Evolutionary conservation across 2,113 vertebrate genomes (phyloP).

Genomic region (Hippolais icterina): DNA sequence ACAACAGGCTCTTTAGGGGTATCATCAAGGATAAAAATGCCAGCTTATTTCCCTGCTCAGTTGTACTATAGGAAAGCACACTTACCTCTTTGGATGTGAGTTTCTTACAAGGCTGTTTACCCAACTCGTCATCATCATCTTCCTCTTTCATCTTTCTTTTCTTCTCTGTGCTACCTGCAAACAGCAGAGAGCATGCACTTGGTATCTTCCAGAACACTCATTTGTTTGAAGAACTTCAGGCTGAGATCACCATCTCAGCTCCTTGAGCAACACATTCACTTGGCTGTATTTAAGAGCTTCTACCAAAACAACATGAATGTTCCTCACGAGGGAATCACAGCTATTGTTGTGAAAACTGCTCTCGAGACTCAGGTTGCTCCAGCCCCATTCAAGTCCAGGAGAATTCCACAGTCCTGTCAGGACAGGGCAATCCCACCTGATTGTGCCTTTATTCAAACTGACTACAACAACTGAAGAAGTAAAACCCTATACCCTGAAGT

Average conservation of each 20-base stretch:
- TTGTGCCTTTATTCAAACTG: neutral
- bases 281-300: neutral
- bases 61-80: neutral
- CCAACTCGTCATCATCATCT: neutral
- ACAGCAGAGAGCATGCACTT: neutral
- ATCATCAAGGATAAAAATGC: rapidly evolving
- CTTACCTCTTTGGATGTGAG: constrained; percentile 91
- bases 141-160: constrained; percentile 84
- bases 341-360: neutral
- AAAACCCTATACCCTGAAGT: neutral
- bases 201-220: neutral
- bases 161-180: constrained; percentile 58
- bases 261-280: neutral
- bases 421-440: neutral
- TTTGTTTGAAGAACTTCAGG: neutral
- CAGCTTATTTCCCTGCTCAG: neutral
- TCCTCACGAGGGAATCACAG: neutral
- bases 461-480: neutral
- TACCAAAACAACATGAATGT: neutral
- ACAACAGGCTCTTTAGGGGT: neutral
- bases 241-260: neutral
- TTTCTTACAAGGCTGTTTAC: constrained; percentile 46
- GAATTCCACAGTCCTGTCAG: neutral
- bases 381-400: neutral
- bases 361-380: neutral